phyloP scores from a whole-genome alignment of 1,140 invertebrate genomes.

The Panonychus citri region DNA sequence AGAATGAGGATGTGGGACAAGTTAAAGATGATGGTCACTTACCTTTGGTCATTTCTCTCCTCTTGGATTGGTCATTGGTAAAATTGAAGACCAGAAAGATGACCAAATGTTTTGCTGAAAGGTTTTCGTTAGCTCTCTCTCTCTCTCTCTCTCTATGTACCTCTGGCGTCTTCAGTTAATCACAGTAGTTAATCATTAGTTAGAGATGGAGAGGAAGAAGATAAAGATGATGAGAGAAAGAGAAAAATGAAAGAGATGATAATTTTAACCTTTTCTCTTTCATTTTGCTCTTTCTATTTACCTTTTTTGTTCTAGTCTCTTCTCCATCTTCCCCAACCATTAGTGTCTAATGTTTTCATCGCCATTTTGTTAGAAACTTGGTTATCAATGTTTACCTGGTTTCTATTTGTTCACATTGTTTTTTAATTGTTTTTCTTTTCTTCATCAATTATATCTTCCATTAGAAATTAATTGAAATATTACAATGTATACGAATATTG shows the following conservation, averaged over 20 bases:
- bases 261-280: not conserved
- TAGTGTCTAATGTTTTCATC: too few species aligned
- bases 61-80: not conserved
- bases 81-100: not conserved
- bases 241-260: not conserved
- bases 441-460: too few species aligned
- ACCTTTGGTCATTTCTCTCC: not conserved
- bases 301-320: too few species aligned
- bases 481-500: too few species aligned
- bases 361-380: too few species aligned
- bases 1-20: not conserved
- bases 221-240: not conserved
- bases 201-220: not conserved
- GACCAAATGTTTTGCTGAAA: not conserved
- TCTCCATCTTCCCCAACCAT: too few species aligned
- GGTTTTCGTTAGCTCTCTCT: not conserved
- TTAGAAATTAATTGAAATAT: too few species aligned
- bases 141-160: not conserved
- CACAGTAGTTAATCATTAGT: not conserved
- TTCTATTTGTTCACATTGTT: too few species aligned
- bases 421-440: too few species aligned
- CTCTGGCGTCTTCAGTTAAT: not conserved
- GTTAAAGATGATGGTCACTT: not conserved
- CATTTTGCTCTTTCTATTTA: too few species aligned
- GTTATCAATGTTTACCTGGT: too few species aligned